These are phyloP conservation scores for Neotoxoptera formosana DNA, from an alignment of 1,140 invertebrate genomes.

Conservation along the genomic window DNA sequence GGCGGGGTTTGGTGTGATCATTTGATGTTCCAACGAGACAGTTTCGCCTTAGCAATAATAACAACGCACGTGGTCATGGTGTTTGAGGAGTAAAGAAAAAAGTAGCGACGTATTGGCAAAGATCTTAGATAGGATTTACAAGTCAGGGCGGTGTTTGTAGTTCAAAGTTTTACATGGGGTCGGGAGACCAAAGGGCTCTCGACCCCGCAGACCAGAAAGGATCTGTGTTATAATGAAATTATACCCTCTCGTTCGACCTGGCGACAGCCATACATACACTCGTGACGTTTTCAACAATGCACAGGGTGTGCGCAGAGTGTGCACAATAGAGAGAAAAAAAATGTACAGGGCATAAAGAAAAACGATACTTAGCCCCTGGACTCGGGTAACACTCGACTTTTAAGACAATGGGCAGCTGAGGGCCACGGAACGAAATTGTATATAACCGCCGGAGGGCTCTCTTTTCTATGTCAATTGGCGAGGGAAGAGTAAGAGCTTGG, in stretches of 20 bases:
- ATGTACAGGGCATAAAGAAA: conserved; percentile 26
- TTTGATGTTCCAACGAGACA: neutral
- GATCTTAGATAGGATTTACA: neutral
- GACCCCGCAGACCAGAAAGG: conserved; percentile 18
- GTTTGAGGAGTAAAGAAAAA: neutral
- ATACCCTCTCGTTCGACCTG: conserved; percentile 15
- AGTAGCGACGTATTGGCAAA: neutral
- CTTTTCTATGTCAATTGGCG: conserved; percentile 21
- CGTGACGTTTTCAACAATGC: conserved; percentile 54
- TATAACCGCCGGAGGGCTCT: neutral
- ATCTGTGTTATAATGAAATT: conserved; percentile 30
- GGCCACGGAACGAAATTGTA: neutral
- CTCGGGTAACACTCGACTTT: conserved; percentile 28
- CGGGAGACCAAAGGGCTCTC: conserved; percentile 26
- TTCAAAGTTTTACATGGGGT: neutral
- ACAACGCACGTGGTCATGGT: neutral
- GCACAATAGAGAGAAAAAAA: neutral
- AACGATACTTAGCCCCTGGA: conserved; percentile 27
- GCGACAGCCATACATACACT: neutral
- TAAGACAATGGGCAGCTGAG: conserved; percentile 46
- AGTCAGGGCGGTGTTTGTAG: neutral
- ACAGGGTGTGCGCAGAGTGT: neutral
- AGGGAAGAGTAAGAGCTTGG: neutral
- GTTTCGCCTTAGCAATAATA: neutral
- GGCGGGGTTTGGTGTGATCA: neutral